phyloP scores from a whole-genome alignment of 2,888 invertebrate genomes.

The Ecdyonurus torrentis region DNA sequence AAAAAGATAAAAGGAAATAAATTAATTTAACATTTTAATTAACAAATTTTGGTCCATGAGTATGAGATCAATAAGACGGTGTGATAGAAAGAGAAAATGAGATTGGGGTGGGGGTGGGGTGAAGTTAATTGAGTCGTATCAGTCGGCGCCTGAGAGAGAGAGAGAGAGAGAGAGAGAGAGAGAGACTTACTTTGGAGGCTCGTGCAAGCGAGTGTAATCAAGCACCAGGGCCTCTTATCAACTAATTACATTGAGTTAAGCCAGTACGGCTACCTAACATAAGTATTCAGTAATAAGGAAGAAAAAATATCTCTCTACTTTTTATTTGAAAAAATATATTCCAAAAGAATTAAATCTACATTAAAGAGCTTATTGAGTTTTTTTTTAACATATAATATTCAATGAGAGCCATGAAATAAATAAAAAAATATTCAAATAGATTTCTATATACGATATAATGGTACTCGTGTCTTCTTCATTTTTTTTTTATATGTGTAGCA shows the following conservation, averaged over 20 bases:
- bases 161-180: not conserved
- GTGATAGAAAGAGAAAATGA: not conserved
- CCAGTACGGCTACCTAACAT: no score
- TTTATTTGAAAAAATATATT: not conserved
- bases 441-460: no score
- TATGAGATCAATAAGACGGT: not conserved
- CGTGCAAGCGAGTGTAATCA: not conserved
- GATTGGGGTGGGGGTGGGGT: not conserved
- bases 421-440: no score
- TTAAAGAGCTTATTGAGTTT: not conserved
- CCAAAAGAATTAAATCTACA: not conserved
- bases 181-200: not conserved
- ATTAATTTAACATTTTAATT: not conserved
- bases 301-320: not conserved
- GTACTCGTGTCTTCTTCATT: no score
- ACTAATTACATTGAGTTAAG: not conserved
- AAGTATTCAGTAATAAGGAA: not conserved
- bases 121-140: not conserved
- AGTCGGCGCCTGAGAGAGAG: not conserved
- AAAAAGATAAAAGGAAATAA: not conserved
- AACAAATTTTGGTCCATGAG: not conserved
- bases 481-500: no score
- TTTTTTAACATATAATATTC: no score
- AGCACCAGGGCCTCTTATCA: not conserved
- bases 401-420: no score